Base-by-base conservation (phyloP, 2,113 vertebrate genomes). In the Hydrochoerus hydrochaeris region DNA sequence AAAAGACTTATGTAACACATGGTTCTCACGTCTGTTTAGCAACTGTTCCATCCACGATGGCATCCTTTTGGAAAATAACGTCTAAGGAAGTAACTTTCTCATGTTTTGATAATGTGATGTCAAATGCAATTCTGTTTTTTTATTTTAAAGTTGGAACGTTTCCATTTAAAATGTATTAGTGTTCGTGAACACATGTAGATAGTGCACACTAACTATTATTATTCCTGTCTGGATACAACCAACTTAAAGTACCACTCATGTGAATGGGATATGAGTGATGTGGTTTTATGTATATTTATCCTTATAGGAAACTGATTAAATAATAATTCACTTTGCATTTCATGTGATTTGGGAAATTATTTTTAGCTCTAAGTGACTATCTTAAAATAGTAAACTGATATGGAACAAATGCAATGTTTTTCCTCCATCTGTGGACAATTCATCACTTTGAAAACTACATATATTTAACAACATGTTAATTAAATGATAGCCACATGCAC, bases 41-140 rank as follows among this genome's bases (percentile, higher is more conserved):
- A 91, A 41, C 7, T 82, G 9, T 81, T 88, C 63, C 49, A 92
- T 44, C 41, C 24, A 95, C 83, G 62, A 95, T 96, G 82, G 83
- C 85, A 96, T 94, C 49, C 86, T 95, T 97, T 95, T 95, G 41
- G 26, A 88, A 94, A 96, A 32, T 81, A 92, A 85, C 3, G 67
- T 92, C 32, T 86, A 57, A 22, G 63, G 88, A 81, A 78, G 14
- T 67, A 35, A 78, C 38, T 77, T 77, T 38, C 83, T 91, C 82
- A 32, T 60, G 82, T 87, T 88, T 90, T 95, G 26, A 90, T 85
- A 94, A 65, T 60, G 77, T 85, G 12, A 92, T 17, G 0, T 44
- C 14, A 75, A 81, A 57, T 81, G 8, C 2, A 32, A 83, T 69
- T 58, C 2, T 44, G 44, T 84, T 86, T 83, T 65, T 65, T 60